These are phyloP conservation scores for Drosophila suboccidentalis DNA, from an alignment of 2,888 invertebrate species.

Conservation along the genomic window DNA sequence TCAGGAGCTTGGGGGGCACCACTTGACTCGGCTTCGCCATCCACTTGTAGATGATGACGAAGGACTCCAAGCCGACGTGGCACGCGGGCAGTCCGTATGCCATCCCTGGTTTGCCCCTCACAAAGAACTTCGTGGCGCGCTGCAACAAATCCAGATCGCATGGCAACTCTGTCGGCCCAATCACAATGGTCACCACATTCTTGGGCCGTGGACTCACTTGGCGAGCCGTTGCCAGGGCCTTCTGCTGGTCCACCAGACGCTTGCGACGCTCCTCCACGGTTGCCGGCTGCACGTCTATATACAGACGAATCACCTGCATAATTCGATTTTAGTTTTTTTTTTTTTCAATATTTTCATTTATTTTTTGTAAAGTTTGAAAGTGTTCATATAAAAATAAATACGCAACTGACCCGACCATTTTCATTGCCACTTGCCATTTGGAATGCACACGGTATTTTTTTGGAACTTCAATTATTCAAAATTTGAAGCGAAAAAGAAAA, in stretches of 20 bases:
- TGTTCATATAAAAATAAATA: background rate
- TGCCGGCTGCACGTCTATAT: background rate
- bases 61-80: constrained; percentile 21
- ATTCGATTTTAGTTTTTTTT: too few relatives aligned
- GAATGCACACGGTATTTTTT: background rate
- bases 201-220: constrained; percentile 16
- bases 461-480: background rate
- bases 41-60: constrained; percentile 39
- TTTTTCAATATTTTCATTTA: background rate
- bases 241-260: background rate
- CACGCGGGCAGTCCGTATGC: constrained; percentile 18
- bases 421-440: background rate
- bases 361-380: background rate
- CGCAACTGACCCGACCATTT: background rate
- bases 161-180: constrained; percentile 21
- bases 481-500: background rate
- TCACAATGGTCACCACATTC: constrained; percentile 24
- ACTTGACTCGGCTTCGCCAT: constrained; percentile 30
- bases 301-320: background rate
- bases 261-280: background rate
- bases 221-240: background rate
- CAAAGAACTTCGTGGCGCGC: constrained; percentile 14
- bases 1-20: constrained; percentile 28
- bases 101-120: constrained; percentile 17
- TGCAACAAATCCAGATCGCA: constrained; percentile 43